These are phyloP conservation scores for Pachycephus smyrnensis DNA, from an alignment of 2,888 invertebrate species.

Conservation along the genomic window DNA sequence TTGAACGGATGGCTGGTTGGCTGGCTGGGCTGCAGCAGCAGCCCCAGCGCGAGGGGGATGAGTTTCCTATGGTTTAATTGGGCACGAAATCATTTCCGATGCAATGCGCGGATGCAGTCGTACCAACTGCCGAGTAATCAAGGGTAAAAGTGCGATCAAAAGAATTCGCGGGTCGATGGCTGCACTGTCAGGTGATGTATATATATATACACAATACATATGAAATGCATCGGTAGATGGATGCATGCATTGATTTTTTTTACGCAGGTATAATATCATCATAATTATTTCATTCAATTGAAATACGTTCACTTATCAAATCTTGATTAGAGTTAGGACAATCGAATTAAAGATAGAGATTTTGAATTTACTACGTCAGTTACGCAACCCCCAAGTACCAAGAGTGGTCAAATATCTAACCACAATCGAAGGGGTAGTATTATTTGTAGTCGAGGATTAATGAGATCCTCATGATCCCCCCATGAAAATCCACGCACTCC, in stretches of 20 bases:
- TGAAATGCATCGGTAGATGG: neutral
- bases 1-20: conserved; percentile 13
- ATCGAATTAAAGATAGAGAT: no score
- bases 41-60: conserved; percentile 41
- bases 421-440: no score
- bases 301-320: no score
- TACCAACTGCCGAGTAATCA: conserved; percentile 55
- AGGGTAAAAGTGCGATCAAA: conserved; percentile 60
- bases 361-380: no score
- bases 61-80: conserved; percentile 65
- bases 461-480: no score
- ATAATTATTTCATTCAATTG: no score
- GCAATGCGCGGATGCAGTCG: conserved; percentile 60
- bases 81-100: conserved; percentile 66
- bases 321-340: no score
- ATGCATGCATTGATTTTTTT: neutral
- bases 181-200: neutral
- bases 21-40: conserved; percentile 1
- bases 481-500: neutral
- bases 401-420: no score
- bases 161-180: conserved; percentile 27
- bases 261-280: no score
- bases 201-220: neutral
- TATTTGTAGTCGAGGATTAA: no score
- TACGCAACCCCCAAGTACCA: no score